These are phyloP conservation scores for Brachirus orientalis DNA, from an alignment of 2,113 vertebrate genomes.

Conservation along the genomic window DNA sequence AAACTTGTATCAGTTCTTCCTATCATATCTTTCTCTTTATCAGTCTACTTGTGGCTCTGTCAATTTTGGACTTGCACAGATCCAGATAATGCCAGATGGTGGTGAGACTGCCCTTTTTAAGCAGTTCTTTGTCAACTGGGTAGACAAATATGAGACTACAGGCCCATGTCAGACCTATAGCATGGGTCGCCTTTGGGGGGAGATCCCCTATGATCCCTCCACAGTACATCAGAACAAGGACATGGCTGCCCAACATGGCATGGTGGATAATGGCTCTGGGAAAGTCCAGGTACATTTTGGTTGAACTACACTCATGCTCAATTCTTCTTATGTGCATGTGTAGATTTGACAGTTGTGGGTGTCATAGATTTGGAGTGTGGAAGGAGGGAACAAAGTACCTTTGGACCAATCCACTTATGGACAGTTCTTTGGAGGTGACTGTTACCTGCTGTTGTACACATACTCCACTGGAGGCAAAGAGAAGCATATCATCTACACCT, in stretches of 20 bases:
- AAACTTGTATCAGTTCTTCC: not conserved
- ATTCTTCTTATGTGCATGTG: not conserved
- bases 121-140: conserved; percentile 83
- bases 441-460: conserved; percentile 81
- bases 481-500: conserved; percentile 82
- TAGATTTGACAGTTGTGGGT: conserved; percentile 1
- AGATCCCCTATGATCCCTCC: conserved; percentile 78
- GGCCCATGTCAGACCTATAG: conserved; percentile 64
- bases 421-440: conserved; percentile 84
- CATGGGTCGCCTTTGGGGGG: conserved; percentile 61
- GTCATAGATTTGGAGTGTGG: conserved; percentile 82
- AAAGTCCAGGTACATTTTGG: conserved; percentile 70
- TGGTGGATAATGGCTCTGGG: conserved; percentile 83
- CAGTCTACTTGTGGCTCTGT: not conserved
- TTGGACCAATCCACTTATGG: conserved; percentile 73
- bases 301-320: not conserved
- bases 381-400: conserved; percentile 57
- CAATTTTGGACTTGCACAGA: conserved; percentile 49
- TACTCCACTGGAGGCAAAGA: conserved; percentile 59
- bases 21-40: not conserved
- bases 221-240: conserved; percentile 66
- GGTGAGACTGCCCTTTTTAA: conserved; percentile 79
- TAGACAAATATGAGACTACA: conserved; percentile 74
- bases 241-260: conserved; percentile 82
- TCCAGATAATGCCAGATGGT: conserved; percentile 74